Conservation (phyloP, 2,888 invertebrate genomes). For the Caenorhabditis uteleia region DNA sequence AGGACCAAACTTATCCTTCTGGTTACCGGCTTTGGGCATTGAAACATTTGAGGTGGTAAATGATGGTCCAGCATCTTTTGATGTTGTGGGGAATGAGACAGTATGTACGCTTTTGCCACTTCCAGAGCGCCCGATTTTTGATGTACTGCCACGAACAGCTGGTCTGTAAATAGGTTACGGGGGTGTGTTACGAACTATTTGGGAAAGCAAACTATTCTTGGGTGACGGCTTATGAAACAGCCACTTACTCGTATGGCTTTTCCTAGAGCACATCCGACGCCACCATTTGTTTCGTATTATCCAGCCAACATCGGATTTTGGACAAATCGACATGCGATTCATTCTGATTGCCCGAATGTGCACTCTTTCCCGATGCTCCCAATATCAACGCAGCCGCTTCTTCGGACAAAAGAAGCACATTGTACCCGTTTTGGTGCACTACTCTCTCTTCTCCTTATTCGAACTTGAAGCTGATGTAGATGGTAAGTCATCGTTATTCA, state of each 20-base stretch:
- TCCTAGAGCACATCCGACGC: slow-evolving; percentile 52
- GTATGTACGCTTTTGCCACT: slow-evolving; percentile 47
- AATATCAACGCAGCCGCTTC: slow-evolving; percentile 34
- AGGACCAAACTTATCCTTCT: slow-evolving; percentile 17
- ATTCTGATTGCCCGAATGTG: slow-evolving; percentile 19
- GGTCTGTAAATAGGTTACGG: slow-evolving; percentile 32
- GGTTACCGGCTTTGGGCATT: background rate
- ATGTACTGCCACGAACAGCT: slow-evolving; percentile 7
- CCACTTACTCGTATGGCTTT: slow-evolving; percentile 49
- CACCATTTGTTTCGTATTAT: slow-evolving; percentile 65
- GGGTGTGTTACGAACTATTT: no score
- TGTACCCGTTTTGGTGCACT: no score
- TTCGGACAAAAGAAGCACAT: slow-evolving; percentile 40
- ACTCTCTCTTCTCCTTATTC: no score
- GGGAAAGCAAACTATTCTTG: no score
- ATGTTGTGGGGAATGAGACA: background rate
- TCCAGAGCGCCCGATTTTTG: slow-evolving; percentile 38
- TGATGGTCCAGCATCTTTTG: background rate
- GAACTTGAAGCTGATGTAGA: no score
- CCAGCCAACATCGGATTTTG: slow-evolving; percentile 57
- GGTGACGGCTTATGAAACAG: no score
- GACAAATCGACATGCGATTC: slow-evolving; percentile 42
- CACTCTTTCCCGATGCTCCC: slow-evolving; percentile 7
- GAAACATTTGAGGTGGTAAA: background rate
- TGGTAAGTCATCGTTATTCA: no score